Evolutionary conservation across 2,113 vertebrate species (phyloP), one percentile per base, ranked within the genome.

Genomic region (Poecilia latipinna): DNA sequence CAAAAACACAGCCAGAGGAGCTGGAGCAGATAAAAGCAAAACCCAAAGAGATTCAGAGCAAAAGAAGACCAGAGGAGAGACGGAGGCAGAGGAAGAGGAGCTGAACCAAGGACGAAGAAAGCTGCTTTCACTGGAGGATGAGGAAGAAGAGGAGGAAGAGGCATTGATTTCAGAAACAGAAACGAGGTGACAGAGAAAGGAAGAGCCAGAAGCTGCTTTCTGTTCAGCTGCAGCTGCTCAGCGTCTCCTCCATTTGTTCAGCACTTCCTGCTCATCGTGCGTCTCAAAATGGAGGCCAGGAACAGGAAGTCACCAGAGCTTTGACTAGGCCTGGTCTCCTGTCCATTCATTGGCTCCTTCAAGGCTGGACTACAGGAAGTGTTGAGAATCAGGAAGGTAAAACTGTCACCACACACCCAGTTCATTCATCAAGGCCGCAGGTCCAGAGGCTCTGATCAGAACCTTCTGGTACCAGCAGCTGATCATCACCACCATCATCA

Each of bases 141-240:
- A 44, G 24, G 68, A 24, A 42, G 29, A 54, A 63, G 10, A 12
- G 4, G 22, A 19, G 24, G 29, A 22, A 66, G 80, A 63, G 69
- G 35, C 48, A 31, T 76, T 71, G n/a, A 26, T 72, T 79, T 81
- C 61, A 75, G 74, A 71, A 71, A 77, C 57, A 77, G 68, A 39
- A 72, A 54, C 37, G 68, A 13, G 48, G 35, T 57, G 24, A 79
- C 68, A 75, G n/a, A 26, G 32, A 26, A 31, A 64, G 48, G 32
- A 8, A 63, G 31, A 77, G 29, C 64, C 68, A 67, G n/a, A 24
- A 51, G 15, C 12, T 33, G 12, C 10, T 19, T 19, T 39, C n/a
- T 63, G 44, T 67, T 61, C 15, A 24, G 13, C 29, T 29, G 61
- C 61, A 63, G 61, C 61, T 63, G 51, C 22, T 54, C 15, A 54